Evolutionary conservation across 1,140 invertebrate genomes (phyloP), one percentile per base, ranked within the genome.

Genomic region (Bicyclus anynana): DNA sequence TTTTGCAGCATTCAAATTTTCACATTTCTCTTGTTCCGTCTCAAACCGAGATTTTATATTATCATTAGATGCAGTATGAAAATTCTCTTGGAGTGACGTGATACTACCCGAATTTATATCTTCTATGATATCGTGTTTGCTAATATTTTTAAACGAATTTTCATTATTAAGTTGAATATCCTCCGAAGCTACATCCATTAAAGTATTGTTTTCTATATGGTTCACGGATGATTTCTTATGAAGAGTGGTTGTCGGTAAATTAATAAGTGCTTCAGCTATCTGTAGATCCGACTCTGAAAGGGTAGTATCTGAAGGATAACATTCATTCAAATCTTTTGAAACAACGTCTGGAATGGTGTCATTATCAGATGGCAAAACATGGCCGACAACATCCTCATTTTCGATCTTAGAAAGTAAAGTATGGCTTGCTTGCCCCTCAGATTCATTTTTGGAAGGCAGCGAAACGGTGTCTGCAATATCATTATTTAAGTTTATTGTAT

Each of bases 1-100:
- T 59, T 88, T 76, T 21, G 87, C 87, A 26, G 87, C 87, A 72
- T 82, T 87, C 47, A 89, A 71, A 59, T 88, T 89, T 74, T 89
- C 80, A 67, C 76, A 75, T 65, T 87, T 88, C 33, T 89, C 87
- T 67, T 80, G 68, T 70, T 88, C 85, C 40, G 81, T 85, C 74
- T 88, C 83, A 64, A 77, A 86, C 5, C 80, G 74, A 14, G 65
- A 20, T 33, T 72, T 72, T 7, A 73, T 47, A 51, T 64, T 74
- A 53, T 82, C 74, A 51, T 68, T 73, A 38, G 62, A 68, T 23
- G 61, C 17, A 6, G 17, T 56, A 55, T 65, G 62, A 2, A 46
- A 46, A 40, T 67, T 49, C 13, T 61, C n/a, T 49, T 59, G 35
- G 48, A 65, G 27, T n/a, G 40, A 18, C 20, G 50, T 26, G 4